Evolutionary conservation across 1,140 invertebrate genomes (phyloP).

Genomic region (Danaus melanippus): DNA sequence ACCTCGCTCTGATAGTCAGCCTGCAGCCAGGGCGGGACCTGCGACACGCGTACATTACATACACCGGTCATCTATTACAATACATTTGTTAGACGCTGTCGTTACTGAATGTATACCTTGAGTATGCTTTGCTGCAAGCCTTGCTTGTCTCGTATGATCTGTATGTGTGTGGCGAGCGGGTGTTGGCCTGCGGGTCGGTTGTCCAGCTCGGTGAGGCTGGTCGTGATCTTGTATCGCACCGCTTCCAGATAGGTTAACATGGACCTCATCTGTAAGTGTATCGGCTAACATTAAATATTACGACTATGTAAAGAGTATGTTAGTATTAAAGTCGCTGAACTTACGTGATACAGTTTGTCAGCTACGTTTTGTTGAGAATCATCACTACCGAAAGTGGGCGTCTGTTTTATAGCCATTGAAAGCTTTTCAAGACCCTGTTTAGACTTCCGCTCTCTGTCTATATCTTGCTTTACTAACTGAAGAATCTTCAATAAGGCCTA

Average conservation of each 20-base stretch:
- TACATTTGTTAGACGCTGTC: too few species aligned
- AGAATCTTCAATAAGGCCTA: constrained; percentile 85
- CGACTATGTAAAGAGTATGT: background rate
- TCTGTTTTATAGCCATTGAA: constrained; percentile 90
- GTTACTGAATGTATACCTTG: constrained; percentile 72
- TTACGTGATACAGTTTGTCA: constrained; percentile 92
- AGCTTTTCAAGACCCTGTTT: constrained; percentile 91
- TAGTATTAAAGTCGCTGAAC: constrained; percentile 10
- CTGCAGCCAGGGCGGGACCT: constrained; percentile 87
- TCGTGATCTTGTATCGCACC: constrained; percentile 88
- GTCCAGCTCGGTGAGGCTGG: constrained; percentile 85
- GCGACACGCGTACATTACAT: constrained; percentile 1
- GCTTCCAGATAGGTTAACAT: constrained; percentile 95
- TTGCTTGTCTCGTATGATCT: constrained; percentile 90
- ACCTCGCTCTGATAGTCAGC: constrained; percentile 72
- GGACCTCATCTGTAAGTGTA: constrained; percentile 82
- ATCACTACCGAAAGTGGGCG: constrained; percentile 89
- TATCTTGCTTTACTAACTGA: constrained; percentile 86
- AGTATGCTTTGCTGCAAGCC: constrained; percentile 89
- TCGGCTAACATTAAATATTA: background rate
- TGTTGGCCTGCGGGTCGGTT: constrained; percentile 82
- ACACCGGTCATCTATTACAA: background rate
- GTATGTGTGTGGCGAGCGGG: constrained; percentile 88
- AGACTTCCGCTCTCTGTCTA: constrained; percentile 88
- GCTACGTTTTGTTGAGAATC: constrained; percentile 93